A percentile compares a stretch with the other conserved stretches of the same genome.
These are phyloP conservation scores for Ophonus ardosiacus DNA, from an alignment of 2,888 invertebrate species.

Conservation along the genomic window DNA sequence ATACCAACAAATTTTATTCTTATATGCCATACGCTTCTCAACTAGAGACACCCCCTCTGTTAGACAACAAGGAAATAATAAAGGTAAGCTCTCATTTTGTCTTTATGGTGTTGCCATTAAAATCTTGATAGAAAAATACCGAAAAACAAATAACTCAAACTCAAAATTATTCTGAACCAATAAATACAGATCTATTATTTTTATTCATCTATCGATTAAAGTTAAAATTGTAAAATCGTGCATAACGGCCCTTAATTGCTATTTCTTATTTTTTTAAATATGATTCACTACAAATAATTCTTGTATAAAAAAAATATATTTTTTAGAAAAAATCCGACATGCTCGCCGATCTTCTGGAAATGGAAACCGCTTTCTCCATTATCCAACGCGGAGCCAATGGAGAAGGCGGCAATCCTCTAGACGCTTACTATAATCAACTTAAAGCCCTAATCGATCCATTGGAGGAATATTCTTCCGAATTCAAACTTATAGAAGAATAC, in stretches of 20 bases:
- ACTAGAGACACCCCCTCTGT: constrained; percentile 77
- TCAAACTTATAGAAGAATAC: constrained; percentile 76
- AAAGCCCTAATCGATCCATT: constrained; percentile 78
- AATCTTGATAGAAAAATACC: no score
- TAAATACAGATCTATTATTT: no score
- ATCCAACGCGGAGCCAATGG: constrained; percentile 74
- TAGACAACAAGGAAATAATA: constrained; percentile 78
- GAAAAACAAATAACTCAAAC: no score
- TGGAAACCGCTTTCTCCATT: constrained; percentile 81
- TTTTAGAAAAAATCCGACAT: constrained; percentile 75
- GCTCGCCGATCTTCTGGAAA: constrained; percentile 81
- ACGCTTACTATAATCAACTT: constrained; percentile 79
- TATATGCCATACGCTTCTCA: constrained; percentile 83
- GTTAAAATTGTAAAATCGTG: no score
- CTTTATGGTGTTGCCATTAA: no score
- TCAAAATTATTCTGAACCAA: no score
- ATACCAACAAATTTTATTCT: constrained; percentile 81
- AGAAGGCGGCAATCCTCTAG: constrained; percentile 75
- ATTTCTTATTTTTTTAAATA: no score
- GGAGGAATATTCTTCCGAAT: constrained; percentile 76
- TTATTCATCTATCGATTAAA: no score
- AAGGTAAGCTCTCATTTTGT: constrained; percentile 73
- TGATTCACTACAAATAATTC: no score
- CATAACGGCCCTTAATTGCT: no score
- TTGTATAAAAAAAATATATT: no score